These are phyloP conservation scores for human DNA, from an alignment of 2,113 vertebrate genomes.

Conservation along the genomic window DNA sequence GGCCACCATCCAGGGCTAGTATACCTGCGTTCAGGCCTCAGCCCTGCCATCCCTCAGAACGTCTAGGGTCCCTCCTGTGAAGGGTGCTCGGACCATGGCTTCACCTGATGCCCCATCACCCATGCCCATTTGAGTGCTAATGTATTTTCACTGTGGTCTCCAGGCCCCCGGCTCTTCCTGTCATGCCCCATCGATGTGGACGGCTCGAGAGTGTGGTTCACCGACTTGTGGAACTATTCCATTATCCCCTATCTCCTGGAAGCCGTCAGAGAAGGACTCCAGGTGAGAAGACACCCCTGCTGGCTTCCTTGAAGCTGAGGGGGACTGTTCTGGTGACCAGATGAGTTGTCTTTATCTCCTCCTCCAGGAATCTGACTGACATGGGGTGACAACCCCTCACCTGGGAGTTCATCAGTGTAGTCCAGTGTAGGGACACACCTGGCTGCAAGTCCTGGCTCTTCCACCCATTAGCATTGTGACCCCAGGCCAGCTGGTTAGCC, in stretches of 20 bases:
- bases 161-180: conserved; percentile 97
- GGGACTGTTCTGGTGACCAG: neutral
- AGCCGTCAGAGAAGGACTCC: conserved; percentile 97
- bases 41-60: neutral
- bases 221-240: conserved; percentile 99
- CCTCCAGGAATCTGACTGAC: neutral
- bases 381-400: fast-evolving
- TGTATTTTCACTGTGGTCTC: neutral
- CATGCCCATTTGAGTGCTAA: neutral
- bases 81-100: fast-evolving
- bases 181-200: conserved; percentile 98
- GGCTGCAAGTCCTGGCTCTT: neutral
- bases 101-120: neutral
- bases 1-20: neutral
- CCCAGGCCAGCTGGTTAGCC: neutral
- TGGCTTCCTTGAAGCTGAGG: neutral
- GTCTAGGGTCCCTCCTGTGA: neutral
- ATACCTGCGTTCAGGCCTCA: neutral
- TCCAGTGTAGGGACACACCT: fast-evolving
- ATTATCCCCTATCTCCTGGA: conserved; percentile 98
- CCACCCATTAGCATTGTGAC: neutral
- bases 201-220: conserved; percentile 98
- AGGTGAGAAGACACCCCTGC: conserved; percentile 85
- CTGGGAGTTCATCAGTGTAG: neutral
- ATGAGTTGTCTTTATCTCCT: neutral